Evolutionary conservation across 2,888 invertebrate genomes (phyloP).

Genomic region (Drosophila gaucha): DNA sequence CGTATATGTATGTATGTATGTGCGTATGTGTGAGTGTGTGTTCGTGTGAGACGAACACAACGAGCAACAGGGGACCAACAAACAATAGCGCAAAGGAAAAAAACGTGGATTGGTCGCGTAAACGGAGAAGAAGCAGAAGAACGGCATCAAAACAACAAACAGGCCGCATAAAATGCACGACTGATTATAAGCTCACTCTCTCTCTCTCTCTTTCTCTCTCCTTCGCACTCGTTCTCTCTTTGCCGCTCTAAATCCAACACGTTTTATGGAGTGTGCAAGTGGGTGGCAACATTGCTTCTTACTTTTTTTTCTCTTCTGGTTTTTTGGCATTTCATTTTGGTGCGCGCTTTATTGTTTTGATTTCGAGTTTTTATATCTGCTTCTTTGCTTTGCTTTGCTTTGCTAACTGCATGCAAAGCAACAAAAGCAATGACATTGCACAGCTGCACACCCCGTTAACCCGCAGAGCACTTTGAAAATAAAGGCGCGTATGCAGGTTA

Average conservation of each 20-base stretch:
- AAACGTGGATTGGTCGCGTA: constrained; percentile 61
- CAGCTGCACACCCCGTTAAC: constrained; percentile 1
- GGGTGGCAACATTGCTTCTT: constrained; percentile 36
- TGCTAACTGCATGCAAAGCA: constrained; percentile 12
- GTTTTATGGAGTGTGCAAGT: constrained; percentile 27
- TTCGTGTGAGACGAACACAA: constrained; percentile 14
- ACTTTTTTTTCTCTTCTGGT: constrained; percentile 3
- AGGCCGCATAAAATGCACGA: constrained; percentile 52
- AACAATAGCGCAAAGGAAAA: constrained; percentile 51
- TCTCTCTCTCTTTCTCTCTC: constrained; percentile 1
- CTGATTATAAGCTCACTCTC: constrained; percentile 44
- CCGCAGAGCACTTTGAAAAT: neutral
- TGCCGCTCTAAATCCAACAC: constrained; percentile 6
- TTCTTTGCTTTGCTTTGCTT: constrained; percentile 5
- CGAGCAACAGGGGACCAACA: constrained; percentile 44
- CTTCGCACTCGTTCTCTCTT: constrained; percentile 1
- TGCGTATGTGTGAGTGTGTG: constrained; percentile 1
- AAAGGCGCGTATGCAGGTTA: constrained; percentile 8
- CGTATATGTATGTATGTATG: constrained; percentile 4
- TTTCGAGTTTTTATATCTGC: constrained; percentile 29
- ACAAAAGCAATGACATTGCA: constrained; percentile 15
- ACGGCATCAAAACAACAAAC: constrained; percentile 58
- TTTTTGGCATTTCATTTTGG: constrained; percentile 39
- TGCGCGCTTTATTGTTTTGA: constrained; percentile 62
- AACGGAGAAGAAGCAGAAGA: constrained; percentile 43